Evolutionary conservation across 2,113 vertebrate genomes (phyloP), one percentile per base, ranked within the genome.

Genomic region (Noturus placidus): DNA sequence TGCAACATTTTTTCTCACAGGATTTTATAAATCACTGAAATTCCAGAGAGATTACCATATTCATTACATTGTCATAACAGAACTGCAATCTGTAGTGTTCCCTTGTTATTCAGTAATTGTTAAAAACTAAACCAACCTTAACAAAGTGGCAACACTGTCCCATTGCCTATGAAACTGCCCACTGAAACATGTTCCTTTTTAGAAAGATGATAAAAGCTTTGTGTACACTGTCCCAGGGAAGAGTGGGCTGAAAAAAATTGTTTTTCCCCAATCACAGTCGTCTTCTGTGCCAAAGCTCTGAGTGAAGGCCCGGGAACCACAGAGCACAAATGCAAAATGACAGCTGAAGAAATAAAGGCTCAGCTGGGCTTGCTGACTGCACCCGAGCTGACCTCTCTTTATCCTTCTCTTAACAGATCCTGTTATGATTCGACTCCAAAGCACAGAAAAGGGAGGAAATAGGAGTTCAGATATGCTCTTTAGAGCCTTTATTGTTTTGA

Each of bases 271-370:
- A 89, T 78, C 89, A 90, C 89, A 90, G 88, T 84, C 89, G 88
- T 88, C 88, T 87, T 91, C 83, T 89, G 87, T 90, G 86, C 90
- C 88, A 89, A 87, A 81, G 87, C 61, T 59, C 87, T 88, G 89
- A 90, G 90, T 90, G 87, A 88, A 70, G n/a, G 35, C 91, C 94
- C 90, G 25, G 72, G 86, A 93, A 94, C 92, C 70, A 90, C 38
- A 91, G 30, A 86, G 76, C 87, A 88, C 89, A 93, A 94, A 95
- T 92, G 88, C 93, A 92, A 94, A 93, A 93, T 94, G 94, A 94
- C 94, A 94, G 92, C 92, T 92, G 87, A 90, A 90, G 91, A 90
- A 92, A 92, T 91, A 92, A 91, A 92, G 86, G 86, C 89, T 65
- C 92, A 89, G 89, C 91, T 94, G 90, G 46, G 84, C 59, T 76